These are phyloP conservation scores for Caenorhabditis uteleia DNA, from an alignment of 2,888 invertebrate genomes.

Conservation along the genomic window DNA sequence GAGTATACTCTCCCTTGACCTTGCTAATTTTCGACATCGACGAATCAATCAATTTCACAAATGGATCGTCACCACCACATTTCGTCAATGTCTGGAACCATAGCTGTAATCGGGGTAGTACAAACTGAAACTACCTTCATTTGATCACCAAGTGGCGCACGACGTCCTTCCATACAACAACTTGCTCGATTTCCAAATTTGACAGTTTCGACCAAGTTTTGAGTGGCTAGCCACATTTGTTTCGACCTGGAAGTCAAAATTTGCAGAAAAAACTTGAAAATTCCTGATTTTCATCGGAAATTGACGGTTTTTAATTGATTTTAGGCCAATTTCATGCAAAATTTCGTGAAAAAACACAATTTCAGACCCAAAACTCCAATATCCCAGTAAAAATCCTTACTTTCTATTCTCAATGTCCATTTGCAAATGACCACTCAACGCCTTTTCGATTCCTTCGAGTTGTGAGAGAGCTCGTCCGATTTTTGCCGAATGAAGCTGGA, in stretches of 20 bases:
- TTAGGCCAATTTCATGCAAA: too few species aligned
- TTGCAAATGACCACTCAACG: conserved; percentile 74
- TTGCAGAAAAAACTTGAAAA: too few species aligned
- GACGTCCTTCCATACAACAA: conserved; percentile 57
- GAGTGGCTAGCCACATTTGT: conserved; percentile 90
- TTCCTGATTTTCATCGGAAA: too few species aligned
- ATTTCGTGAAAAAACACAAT: too few species aligned
- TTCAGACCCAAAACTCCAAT: background rate
- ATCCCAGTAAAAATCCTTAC: background rate
- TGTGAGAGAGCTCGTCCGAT: conserved; percentile 80
- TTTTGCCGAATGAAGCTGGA: conserved; percentile 76
- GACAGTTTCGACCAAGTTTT: conserved; percentile 80
- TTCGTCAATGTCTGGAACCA: conserved; percentile 11
- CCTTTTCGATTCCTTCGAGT: conserved; percentile 80
- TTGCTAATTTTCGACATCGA: conserved; percentile 82
- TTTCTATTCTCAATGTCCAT: conserved; percentile 39
- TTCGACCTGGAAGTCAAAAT: too few species aligned
- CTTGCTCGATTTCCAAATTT: conserved; percentile 39
- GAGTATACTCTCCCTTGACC: conserved; percentile 85
- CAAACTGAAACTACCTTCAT: conserved; percentile 25
- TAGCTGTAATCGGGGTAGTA: background rate
- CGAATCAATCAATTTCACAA: conserved; percentile 79
- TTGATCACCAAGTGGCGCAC: conserved; percentile 56
- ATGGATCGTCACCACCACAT: conserved; percentile 75
- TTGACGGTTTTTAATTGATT: too few species aligned